Base-by-base conservation (phyloP, 2,113 vertebrate species). In the Pao palembangensis region DNA sequence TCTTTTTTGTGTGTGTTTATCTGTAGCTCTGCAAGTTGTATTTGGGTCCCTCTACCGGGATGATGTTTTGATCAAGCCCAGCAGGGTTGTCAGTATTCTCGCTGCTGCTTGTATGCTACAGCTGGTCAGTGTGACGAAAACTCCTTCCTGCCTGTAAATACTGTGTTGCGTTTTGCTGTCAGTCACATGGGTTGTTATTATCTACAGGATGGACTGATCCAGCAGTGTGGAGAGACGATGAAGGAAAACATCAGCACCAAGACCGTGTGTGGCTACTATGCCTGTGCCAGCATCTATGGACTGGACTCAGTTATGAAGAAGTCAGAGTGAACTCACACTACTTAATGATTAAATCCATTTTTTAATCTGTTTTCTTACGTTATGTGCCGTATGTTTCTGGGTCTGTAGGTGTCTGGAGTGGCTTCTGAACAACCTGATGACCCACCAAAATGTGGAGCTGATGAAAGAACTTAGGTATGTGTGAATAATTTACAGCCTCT, bases 341-440 rank as follows among this genome's bases (percentile, higher is more conserved):
- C 44, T 23, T 49, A 19, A 42, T n/a, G 0, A 1, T 0, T 6
- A 5, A 7, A n/a, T 50, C 3, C 1, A 5, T 50, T 15, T 25
- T 55, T 8, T 6, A 18, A 21, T 4, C 8, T 15, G 6, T 34
- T 6, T 21, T 8, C 7, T 49, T 6, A 8, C 2, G 0, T 60
- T 10, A 16, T 23, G 44, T 43, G 6, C 15, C 28, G 2, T 23
- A 14, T 47, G 6, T 79, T 6, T 56, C 1, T 74, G 6, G 63
- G 25, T 16, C 55, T 70, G 11, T 58, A 99, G 96, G 89, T 98
- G 96, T 88, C 93, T 97, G 52, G 96, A 98, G 68, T 99, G 96
- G 97, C 97, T 99, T 72, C 91, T 98, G 59, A 96, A 96, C 83
- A 98, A 99, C 85, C 86, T 98, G 64, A 98, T 99, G 97, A 98